phyloP scores from a whole-genome alignment of 2,888 invertebrate species.

The Limnephilus marmoratus region DNA sequence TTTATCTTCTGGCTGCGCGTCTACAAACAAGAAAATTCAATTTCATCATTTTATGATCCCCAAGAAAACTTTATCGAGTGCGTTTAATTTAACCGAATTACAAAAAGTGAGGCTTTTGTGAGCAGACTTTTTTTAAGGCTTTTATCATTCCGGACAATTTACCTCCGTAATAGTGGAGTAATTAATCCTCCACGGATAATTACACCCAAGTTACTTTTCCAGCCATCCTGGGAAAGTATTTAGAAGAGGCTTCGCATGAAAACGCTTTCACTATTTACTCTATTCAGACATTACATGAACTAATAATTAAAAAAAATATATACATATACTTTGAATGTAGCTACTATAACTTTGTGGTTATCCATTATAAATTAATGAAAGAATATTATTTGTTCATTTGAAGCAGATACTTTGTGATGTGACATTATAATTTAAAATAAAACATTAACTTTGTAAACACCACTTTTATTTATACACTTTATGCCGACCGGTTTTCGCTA shows the following conservation, averaged over 20 bases:
- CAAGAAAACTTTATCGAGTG: not conserved
- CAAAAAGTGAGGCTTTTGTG: not conserved
- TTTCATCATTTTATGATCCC: not conserved
- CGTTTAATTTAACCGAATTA: not conserved
- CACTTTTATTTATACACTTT: too few relatives aligned
- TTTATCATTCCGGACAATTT: not conserved
- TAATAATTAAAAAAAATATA: not conserved
- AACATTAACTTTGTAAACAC: too few relatives aligned
- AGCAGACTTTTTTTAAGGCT: not conserved
- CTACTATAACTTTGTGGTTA: too few relatives aligned
- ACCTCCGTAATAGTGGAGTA: not conserved
- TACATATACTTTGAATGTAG: too few relatives aligned
- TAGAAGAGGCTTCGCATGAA: not conserved
- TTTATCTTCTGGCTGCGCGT: not conserved
- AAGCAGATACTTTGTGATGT: too few relatives aligned
- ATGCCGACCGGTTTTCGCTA: too few relatives aligned
- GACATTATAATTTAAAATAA: too few relatives aligned
- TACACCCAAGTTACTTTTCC: not conserved
- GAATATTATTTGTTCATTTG: too few relatives aligned
- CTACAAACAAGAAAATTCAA: not conserved
- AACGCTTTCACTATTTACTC: not conserved
- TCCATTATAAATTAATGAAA: too few relatives aligned
- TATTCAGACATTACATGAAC: not conserved
- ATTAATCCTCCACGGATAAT: not conserved
- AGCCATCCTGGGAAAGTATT: not conserved